phyloP scores from a whole-genome alignment of 2,888 invertebrate species.

The Andrena bucephala region DNA sequence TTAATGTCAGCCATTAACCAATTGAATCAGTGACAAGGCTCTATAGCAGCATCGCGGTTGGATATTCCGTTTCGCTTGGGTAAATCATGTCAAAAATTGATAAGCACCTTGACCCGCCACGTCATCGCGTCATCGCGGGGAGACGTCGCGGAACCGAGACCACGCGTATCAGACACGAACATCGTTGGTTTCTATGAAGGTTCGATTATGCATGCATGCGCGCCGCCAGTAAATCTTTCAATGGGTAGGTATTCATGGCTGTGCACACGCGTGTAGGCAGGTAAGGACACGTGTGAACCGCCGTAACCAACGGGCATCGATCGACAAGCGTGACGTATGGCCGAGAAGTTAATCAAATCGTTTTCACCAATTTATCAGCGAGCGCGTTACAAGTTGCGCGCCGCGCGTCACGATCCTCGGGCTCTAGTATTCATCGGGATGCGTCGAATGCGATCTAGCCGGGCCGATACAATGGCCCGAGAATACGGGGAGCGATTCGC shows the following conservation, averaged over 20 bases:
- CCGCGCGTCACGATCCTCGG: slow-evolving; percentile 29
- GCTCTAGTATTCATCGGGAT: slow-evolving; percentile 28
- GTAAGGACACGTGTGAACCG: slow-evolving; percentile 20
- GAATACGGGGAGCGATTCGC: slow-evolving; percentile 49
- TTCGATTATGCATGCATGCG: slow-evolving; percentile 51
- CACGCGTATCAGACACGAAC: background rate
- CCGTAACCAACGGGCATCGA: slow-evolving; percentile 58
- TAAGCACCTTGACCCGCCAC: too few relatives aligned
- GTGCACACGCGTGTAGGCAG: slow-evolving; percentile 61
- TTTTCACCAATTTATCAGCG: slow-evolving; percentile 77
- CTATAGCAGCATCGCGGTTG: background rate
- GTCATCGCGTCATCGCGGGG: background rate
- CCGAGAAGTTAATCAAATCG: slow-evolving; percentile 79
- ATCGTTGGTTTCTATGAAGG: slow-evolving; percentile 20
- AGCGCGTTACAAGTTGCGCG: slow-evolving; percentile 34
- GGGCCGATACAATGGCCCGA: slow-evolving; percentile 38
- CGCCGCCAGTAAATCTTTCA: slow-evolving; percentile 50
- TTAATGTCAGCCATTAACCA: slow-evolving; percentile 13
- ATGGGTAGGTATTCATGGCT: slow-evolving; percentile 57
- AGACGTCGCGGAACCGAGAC: slow-evolving; percentile 6
- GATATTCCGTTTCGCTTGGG: background rate
- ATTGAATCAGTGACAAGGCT: background rate
- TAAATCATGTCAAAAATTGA: too few relatives aligned
- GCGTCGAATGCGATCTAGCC: slow-evolving; percentile 21
- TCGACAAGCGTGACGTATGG: slow-evolving; percentile 74